Evolutionary conservation across 1,140 invertebrate genomes (phyloP), one percentile per base, ranked within the genome.

Genomic region (Phymorhynchus buccinoides): DNA sequence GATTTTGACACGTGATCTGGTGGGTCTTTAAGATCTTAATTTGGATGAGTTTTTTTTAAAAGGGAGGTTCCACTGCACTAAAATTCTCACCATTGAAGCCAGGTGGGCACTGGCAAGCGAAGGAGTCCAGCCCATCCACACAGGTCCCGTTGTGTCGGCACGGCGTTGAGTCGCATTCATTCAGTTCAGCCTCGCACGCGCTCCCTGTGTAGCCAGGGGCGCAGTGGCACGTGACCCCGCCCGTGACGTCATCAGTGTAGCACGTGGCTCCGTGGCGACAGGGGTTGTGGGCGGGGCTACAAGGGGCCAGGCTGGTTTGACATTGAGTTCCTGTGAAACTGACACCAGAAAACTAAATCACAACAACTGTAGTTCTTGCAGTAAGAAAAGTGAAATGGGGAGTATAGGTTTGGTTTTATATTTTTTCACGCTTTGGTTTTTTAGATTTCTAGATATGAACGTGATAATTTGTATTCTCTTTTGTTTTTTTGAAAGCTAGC

Each of bases 341-440:
- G 56, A 16, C 48, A 35, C 4, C 0, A 79, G 3, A 66, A 18
- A 27, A 27, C 6, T 4, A 27, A 66, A 66, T 16, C 22, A 12
- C 6, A 7, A 27, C 4, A 27, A 66, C 6, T 9, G 62, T 27
- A 66, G 7, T 27, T 27, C 6, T 18, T 27, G n/a, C 30, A 71
- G 4, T 35, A 1, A 35, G 0, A 35, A 9, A 35, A 9, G 12
- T 14, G 35, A 32, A 71, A 12, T 35, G 80, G 35, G n/a, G 27
- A 32, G 44, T 77, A 32, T 3, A 35, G 9, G 0, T 3, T 27
- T n/a, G 35, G 77, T 80, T 96, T 96, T 48, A 6, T 30, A 93
- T 97, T 98, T 92, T 98, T 97, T 92, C 99, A 96, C 91, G 98
- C 96, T 93, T 86, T 88, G 48, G 75, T n/a, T 27, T 37, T 83